Base-by-base conservation (phyloP, 2,797 vertebrate species). In the Lutjanus argentimaculatus region DNA sequence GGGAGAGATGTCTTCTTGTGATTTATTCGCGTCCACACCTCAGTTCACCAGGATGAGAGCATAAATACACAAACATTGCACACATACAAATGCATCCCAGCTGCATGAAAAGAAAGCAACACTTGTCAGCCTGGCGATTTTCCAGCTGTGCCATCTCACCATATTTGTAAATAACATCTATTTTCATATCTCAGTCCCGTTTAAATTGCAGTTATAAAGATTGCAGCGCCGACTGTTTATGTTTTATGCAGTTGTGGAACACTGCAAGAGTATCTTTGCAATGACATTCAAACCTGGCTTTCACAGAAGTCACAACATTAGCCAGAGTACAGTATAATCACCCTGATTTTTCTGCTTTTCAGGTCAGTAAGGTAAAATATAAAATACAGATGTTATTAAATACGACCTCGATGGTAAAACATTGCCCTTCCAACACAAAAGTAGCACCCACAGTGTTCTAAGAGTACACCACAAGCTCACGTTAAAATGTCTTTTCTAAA, bases 401-500 rank as follows among this genome's bases (percentile, higher is more conserved):
- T 30, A 40, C 51, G 79, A 74, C 73, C 7, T 77, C 57, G 25
- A 71, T 65, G 57, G 43, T 57, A 52, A 75, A 62, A 52, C 48
- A 66, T 9, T 76, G 82, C 55, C 76, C 77, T 68, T 68, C 21
- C 2, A 45, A 22, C 53, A 74, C 25, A 56, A 51, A 85, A 77
- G 72, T 45, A 65, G 16, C 30, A 66, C n/a, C 53, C 49, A 65
- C 21, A 16, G 30, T 36, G 16, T 17, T 59, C 17, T 13, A 58
- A 43, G 30, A 49, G 8, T n/a, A 16, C 46, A 21, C 77, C 13
- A 67, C 80, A 67, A 81, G 71, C 67, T 85, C 53, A 74, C 40
- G 55, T 75, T 69, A 67, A 82, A 83, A 83, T 62, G 59, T 77
- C 40, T 75, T 68, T 43, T 65, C 77, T 70, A 77, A 80, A 83